Evolutionary conservation across 2,113 vertebrate genomes (phyloP), one percentile per base, ranked within the genome.

Genomic region (Calyptomena viridis): DNA sequence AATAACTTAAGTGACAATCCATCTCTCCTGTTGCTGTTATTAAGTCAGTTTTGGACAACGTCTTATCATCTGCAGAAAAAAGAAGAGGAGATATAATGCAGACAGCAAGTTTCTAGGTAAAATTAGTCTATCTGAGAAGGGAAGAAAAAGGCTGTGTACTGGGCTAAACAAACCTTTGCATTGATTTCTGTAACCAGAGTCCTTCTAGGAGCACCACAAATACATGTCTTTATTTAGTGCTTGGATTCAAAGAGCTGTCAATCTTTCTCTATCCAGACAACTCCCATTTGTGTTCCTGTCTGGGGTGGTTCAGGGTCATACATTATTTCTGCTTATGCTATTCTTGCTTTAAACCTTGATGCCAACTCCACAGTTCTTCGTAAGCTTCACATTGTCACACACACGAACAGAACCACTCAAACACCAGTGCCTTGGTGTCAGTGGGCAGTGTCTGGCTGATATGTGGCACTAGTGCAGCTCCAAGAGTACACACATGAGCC

Each of bases 161-260:
- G 66, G 3, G 14, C 25, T 80, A 79, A 81, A 77, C 47, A 90
- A 89, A 86, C 84, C 85, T 74, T 86, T 81, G 60, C 64, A 93
- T 74, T 92, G 92, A 94, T 95, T 95, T 94, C 76, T 94, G 92
- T 64, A 95, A 86, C 33, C 39, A 60, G 63, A 86, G 37, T 74
- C 77, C 68, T 93, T 72, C 81, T 71, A 82, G 88, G 53, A 93
- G 72, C 60, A 60, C 60, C 72, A 78, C 75, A 95, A 94, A 86
- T 80, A 39, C 71, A 62, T 46, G 28, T 78, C 72, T 94, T 86
- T 71, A 67, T 93, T 92, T 92, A 93, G 60, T 55, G 44, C 72
- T 78, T 3, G 2, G 37, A 68, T 93, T 95, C 79, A 95, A 92
- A 92, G 68, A 94, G 17, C 56, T 92, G 90, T 81, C 88, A 78